Percentiles rank a stretch among this genome's conserved stretches.
Evolutionary conservation across 1,140 invertebrate genomes (phyloP).

Genomic region (Zaprionus ornatus): DNA sequence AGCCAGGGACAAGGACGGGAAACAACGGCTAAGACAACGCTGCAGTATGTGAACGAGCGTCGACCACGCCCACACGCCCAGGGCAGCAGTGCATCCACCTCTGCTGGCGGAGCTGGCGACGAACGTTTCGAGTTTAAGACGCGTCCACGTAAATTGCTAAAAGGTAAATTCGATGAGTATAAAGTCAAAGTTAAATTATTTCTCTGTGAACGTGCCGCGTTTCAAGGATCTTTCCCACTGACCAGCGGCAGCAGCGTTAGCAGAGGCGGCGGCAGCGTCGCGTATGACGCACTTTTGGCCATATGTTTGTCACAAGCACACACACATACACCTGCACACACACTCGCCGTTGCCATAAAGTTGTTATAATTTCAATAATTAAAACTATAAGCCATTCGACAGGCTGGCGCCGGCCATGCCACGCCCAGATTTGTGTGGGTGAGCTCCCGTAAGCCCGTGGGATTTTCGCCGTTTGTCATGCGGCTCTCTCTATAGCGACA

Average conservation of each 20-base stretch:
- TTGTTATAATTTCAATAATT: conserved; percentile 66
- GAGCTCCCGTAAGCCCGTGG: conserved; percentile 15
- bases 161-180: conserved; percentile 63
- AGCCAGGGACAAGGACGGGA: conserved; percentile 13
- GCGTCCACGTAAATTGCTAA: conserved; percentile 77
- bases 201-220: conserved; percentile 59
- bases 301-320: conserved; percentile 49
- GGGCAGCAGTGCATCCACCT: conserved; percentile 6
- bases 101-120: conserved; percentile 41
- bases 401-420: not conserved
- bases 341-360: conserved; percentile 10
- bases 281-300: conserved; percentile 58
- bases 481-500: not conserved
- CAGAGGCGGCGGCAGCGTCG: not conserved
- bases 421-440: not conserved
- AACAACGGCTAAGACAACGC: conserved; percentile 84
- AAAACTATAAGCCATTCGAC: conserved; percentile 20
- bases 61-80: conserved; percentile 83
- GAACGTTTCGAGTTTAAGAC: conserved; percentile 81
- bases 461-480: conserved; percentile 4
- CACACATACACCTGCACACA: conserved; percentile 22
- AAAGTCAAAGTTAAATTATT: conserved; percentile 15
- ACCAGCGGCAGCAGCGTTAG: not conserved
- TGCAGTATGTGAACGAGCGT: conserved; percentile 86
- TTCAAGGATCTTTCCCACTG: conserved; percentile 26